phyloP scores from a whole-genome alignment of 2,888 invertebrate genomes.

The Leptinotarsa tumamoca region DNA sequence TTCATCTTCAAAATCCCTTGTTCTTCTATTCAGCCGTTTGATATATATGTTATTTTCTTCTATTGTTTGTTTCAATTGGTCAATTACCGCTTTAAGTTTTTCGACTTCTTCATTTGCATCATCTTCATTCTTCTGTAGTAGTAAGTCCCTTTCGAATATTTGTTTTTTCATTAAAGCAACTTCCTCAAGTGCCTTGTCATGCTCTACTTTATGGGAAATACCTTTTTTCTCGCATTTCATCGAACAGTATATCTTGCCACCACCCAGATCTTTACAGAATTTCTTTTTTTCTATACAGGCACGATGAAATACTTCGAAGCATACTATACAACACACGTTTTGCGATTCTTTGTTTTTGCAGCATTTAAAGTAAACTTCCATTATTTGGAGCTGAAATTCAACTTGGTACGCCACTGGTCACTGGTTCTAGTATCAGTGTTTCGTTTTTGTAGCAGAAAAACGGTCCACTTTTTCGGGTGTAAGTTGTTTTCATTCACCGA shows the following conservation, averaged over 20 bases:
- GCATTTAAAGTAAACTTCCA: too few relatives aligned
- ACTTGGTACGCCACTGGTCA: too few relatives aligned
- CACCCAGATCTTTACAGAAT: neutral
- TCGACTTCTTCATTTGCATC: slow-evolving; percentile 5
- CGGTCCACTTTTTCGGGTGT: too few relatives aligned
- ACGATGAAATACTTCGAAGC: too few relatives aligned
- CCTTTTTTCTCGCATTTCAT: neutral
- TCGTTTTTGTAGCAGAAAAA: too few relatives aligned
- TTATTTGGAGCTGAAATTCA: too few relatives aligned
- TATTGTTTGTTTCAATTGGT: slow-evolving; percentile 16
- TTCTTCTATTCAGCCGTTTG: slow-evolving; percentile 6
- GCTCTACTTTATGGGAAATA: neutral
- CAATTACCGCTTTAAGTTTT: slow-evolving; percentile 1
- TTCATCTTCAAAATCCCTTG: slow-evolving; percentile 16
- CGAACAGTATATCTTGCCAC: neutral
- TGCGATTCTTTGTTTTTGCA: too few relatives aligned
- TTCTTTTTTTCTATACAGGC: too few relatives aligned
- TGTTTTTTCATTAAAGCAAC: neutral
- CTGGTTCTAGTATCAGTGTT: too few relatives aligned
- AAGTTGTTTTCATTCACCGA: too few relatives aligned
- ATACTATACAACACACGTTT: too few relatives aligned
- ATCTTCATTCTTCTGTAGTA: slow-evolving; percentile 6
- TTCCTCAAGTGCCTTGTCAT: neutral
- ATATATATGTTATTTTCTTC: neutral
- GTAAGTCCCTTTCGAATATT: neutral